Conservation (phyloP, 1,140 invertebrate species). For the Mactra quadrangularis region DNA sequence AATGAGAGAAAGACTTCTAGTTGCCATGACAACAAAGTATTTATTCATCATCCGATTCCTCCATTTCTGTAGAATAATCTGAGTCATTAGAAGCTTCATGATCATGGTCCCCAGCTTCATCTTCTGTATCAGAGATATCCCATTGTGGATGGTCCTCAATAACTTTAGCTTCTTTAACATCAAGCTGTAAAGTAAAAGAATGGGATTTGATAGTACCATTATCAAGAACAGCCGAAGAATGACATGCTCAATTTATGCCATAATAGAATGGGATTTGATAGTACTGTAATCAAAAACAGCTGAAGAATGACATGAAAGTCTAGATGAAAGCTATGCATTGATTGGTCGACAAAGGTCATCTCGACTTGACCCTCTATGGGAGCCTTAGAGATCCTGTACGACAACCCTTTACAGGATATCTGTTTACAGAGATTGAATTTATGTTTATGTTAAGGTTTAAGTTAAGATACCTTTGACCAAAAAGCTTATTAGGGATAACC, state of each 20-base stretch:
- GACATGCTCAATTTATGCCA: not conserved
- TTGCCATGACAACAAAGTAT: not conserved
- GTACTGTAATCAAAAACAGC: not conserved
- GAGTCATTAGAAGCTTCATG: constrained; percentile 76
- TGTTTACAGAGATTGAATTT: too few species aligned
- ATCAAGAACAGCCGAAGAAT: not conserved
- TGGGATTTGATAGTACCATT: too few species aligned
- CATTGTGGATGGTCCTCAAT: constrained; percentile 97
- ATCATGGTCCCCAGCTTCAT: constrained; percentile 87
- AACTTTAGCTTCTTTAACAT: constrained; percentile 97
- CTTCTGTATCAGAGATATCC: constrained; percentile 97
- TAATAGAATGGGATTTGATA: not conserved
- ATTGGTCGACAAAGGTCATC: too few species aligned
- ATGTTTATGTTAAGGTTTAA: not conserved
- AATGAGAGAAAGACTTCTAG: too few species aligned
- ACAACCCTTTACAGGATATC: too few species aligned
- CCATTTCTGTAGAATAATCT: constrained; percentile 79
- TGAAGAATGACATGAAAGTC: not conserved
- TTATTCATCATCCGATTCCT: constrained; percentile 73
- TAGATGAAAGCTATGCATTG: too few species aligned
- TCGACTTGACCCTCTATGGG: too few species aligned
- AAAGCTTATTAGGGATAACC: too few species aligned
- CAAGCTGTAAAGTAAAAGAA: constrained; percentile 86
- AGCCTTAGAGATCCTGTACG: too few species aligned
- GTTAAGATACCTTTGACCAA: too few species aligned